Evolutionary conservation across 2,888 invertebrate genomes (phyloP), one percentile per base, ranked within the genome.

Genomic region (Rhingia campestris): DNA sequence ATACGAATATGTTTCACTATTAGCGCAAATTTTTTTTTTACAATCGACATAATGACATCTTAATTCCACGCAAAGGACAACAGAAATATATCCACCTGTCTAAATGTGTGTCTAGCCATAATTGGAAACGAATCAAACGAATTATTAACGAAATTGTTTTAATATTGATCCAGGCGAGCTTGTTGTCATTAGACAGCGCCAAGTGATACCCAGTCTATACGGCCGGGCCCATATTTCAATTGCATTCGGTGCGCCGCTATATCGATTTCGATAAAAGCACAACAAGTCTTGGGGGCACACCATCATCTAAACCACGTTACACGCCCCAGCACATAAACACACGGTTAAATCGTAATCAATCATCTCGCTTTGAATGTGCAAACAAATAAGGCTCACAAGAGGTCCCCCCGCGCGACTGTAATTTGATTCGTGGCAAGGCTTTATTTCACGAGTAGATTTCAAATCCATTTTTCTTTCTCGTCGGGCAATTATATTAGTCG

Each of bases 201-300:
- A 41, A 49, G 32, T 54, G 41, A 22, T 22, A 39, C 33, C 54
- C 9, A 41, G 32, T 33, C 53, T 51, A 43, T 10, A 4, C n/a
- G 10, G 5, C 33, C 41, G 10, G 10, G 14, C 47, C 37, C 37
- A 49, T 32, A 39, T 14, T 67, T 35, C 35, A 33, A 56, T 56
- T 69, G 22, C 12, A 3, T 32, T 43, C 39, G 10, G 22, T 14
- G 12, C 4, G 22, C 22, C 22, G 22, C 22, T 5, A 39, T 69
- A 58, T 58, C 69, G 56, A 56, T 69, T 69, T 66, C 53, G 12
- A 37, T 56, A n/a, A 53, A 69, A 49, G 51, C 30, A 39, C n/a
- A 69, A 69, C 30, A 10, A 14, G 7, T 30, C 51, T 10, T 30
- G 2, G 2, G 1, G 1, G 22, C 22, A 22, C 22, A 22, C 22